Evolutionary conservation across 1,140 invertebrate species (phyloP).

Genomic region (Drosophila tristis): DNA sequence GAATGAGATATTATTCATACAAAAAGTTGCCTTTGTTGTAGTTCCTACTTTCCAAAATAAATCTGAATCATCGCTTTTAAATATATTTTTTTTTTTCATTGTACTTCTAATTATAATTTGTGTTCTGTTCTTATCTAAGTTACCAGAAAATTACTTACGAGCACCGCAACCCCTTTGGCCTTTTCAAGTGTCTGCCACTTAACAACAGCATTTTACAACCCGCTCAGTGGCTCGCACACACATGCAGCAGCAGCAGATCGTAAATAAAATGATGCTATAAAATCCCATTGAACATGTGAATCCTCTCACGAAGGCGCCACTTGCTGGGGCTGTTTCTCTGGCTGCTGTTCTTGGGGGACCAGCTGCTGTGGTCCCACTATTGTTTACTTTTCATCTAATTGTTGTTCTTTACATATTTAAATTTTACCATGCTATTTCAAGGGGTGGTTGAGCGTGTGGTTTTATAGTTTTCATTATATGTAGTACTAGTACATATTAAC

Average conservation of each 20-base stretch:
- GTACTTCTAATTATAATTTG: background rate
- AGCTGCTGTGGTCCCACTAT: constrained; percentile 24
- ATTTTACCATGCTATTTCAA: constrained; percentile 30
- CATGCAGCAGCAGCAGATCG: constrained; percentile 21
- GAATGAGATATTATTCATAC: too few relatives aligned
- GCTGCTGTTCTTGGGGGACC: constrained; percentile 18
- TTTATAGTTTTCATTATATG: too few relatives aligned
- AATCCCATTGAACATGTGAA: constrained; percentile 52
- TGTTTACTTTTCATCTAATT: constrained; percentile 40
- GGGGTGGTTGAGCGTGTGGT: constrained; percentile 9
- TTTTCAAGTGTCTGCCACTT: constrained; percentile 50
- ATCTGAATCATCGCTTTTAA: background rate
- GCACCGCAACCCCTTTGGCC: constrained; percentile 17
- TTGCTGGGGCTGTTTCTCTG: constrained; percentile 20
- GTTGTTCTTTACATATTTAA: background rate
- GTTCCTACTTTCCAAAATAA: too few relatives aligned
- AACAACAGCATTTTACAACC: constrained; percentile 53
- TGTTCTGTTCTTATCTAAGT: constrained; percentile 17
- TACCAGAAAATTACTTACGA: constrained; percentile 20
- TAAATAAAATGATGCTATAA: constrained; percentile 61
- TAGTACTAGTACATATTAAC: too few relatives aligned
- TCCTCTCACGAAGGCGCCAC: constrained; percentile 37
- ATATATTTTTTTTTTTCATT: too few relatives aligned
- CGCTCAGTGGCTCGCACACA: constrained; percentile 42
- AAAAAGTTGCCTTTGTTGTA: too few relatives aligned